Base-by-base conservation (phyloP, 2,113 vertebrate genomes). In the Peromyscus maniculatus region DNA sequence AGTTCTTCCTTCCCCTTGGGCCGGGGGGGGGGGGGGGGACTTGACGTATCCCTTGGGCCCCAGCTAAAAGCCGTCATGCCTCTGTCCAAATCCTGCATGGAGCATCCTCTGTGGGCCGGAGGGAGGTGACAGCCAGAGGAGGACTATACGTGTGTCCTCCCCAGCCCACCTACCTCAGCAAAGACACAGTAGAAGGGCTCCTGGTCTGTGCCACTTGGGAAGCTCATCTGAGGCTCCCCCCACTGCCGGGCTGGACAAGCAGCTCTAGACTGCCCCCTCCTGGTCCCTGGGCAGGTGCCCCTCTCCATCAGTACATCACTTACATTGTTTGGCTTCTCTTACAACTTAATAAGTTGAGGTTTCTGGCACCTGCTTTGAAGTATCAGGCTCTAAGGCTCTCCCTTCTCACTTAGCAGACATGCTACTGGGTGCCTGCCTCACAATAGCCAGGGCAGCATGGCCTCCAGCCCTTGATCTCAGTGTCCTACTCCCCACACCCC, bases 41-140 rank as follows among this genome's bases (percentile, higher is more conserved):
- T 83, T 0, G 2, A 19, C 1, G 2, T 0, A 21, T 11, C 22
- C 79, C 67, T 28, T 12, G 80, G 62, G 36, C 16, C 21, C n/a
- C n/a, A 0, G 0, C 8, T n/a, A 1, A 49, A 28, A 67, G 26
- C 36, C 83, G 1, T 17, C 1, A 24, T 16, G 33, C 62, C 26
- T 11, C 43, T 8, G 15, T 12, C 19, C 33, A 16, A 80, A 28
- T 67, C 31, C 39, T 46, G 26, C 28, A 36, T 46, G 15, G 24
- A 36, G 49, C 22, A 1, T 36, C 84, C 88, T 72, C 74, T 66
- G 74, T 5, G 5, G 33, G 21, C 88, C 3, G 74, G 7, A 1
- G 0, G 1, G 2, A 1, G 0, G 1, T 5, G 46, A 43, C 0
- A 0, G 39, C 12, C 49, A 16, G 84, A 3, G 39, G 17, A 49